Evolutionary conservation across 2,888 invertebrate species (phyloP), one percentile per base, ranked within the genome.

Genomic region (Leptura quadrifasciata): DNA sequence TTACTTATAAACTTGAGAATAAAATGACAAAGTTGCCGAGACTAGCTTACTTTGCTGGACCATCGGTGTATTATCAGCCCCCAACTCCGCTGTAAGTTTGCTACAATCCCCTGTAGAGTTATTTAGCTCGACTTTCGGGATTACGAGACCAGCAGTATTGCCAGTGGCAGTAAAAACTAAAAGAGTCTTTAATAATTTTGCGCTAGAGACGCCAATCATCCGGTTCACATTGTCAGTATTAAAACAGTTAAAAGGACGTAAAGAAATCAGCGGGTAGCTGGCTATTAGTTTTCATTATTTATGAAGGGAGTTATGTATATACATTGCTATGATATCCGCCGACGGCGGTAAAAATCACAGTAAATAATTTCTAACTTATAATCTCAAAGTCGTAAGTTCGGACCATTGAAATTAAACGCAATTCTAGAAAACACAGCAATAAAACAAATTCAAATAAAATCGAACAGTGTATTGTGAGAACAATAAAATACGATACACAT

Each of bases 121-220:
- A 71, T 71, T 71, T 61, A 71, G 60, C 47, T n/a, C 15, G 47
- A 71, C 61, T 61, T 61, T 61, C 24, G 47, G 61, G 71, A 61
- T 71, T 60, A 61, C 71, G 61, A 27, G 61, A 69, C 57, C 65
- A 24, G 47, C 58, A 58, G 57, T 31, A 39, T 69, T 18, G 61
- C 18, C 61, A 12, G 10, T 52, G 17, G 60, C 52, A 27, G 15
- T 52, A 71, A 57, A 71, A 70, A 61, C 47, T 61, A 52, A 71
- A 71, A 71, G 71, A 58, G 58, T 47, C 58, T 57, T 61, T 71
- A 60, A 71, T 60, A 71, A 71, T 71, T 71, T 71, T 57, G 18
- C 24, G 61, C 71, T 47, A 20, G 58, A 47, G 61, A 71, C 60
- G 71, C 58, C 69, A 58, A 69, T 69, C 69, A 69, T 47, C 39